These are phyloP conservation scores for Brachionichthys hirsutus DNA, from an alignment of 2,113 vertebrate genomes.

Conservation along the genomic window DNA sequence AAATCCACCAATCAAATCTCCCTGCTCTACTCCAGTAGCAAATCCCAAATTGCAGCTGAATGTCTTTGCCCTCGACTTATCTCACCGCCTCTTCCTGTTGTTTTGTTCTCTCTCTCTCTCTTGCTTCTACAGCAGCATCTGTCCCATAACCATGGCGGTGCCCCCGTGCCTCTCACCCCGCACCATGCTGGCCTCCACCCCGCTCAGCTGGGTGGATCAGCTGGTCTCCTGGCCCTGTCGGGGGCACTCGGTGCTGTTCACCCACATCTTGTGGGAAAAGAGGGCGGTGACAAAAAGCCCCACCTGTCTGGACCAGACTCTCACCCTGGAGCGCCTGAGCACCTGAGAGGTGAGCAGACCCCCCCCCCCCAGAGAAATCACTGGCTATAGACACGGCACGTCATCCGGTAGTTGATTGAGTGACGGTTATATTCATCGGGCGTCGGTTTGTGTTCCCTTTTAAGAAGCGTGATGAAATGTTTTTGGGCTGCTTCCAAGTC, in stretches of 20 bases:
- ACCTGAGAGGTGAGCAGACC: slow-evolving; percentile 92
- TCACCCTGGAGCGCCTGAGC: slow-evolving; percentile 80
- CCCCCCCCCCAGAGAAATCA: neutral
- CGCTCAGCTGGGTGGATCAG: slow-evolving; percentile 88
- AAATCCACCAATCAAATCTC: too few relatives aligned
- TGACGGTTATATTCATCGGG: too few relatives aligned
- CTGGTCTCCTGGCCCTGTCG: slow-evolving; percentile 91
- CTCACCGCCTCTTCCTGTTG: neutral
- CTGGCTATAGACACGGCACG: neutral
- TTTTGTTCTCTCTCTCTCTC: neutral
- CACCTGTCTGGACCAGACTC: slow-evolving; percentile 74
- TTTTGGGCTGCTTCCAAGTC: neutral
- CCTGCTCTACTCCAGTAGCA: too few relatives aligned
- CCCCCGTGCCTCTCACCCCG: slow-evolving; percentile 90
- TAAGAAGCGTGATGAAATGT: neutral
- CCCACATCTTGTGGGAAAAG: slow-evolving; percentile 90
- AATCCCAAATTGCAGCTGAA: too few relatives aligned
- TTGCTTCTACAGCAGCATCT: slow-evolving; percentile 86
- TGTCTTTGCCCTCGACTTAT: neutral
- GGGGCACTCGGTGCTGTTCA: slow-evolving; percentile 87
- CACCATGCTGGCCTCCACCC: slow-evolving; percentile 93
- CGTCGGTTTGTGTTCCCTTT: too few relatives aligned
- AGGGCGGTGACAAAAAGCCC: slow-evolving; percentile 88
- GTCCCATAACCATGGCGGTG: slow-evolving; percentile 87
- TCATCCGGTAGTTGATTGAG: neutral